These are phyloP conservation scores for Chloebia gouldiae DNA, from an alignment of 2,113 vertebrate genomes.

Conservation along the genomic window DNA sequence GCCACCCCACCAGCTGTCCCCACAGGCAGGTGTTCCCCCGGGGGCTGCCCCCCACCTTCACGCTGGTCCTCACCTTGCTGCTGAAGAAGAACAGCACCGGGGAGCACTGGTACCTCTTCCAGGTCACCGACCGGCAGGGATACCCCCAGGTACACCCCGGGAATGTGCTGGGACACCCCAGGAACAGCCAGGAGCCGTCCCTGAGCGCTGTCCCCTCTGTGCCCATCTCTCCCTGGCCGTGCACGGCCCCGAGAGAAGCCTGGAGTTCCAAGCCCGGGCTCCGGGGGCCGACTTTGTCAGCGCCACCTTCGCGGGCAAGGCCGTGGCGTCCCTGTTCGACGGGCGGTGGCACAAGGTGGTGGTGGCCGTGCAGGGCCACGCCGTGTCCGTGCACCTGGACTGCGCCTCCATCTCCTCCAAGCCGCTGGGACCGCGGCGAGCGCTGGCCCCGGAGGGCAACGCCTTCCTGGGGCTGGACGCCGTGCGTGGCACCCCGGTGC, in stretches of 20 bases:
- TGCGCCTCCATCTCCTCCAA: slow-evolving; percentile 85
- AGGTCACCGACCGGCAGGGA: slow-evolving; percentile 86
- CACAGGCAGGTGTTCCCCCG: slow-evolving; percentile 86
- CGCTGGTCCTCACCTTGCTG: slow-evolving; percentile 86
- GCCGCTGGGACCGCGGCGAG: slow-evolving; percentile 73
- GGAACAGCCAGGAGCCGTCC: accelerated
- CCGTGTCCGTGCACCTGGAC: slow-evolving; percentile 85
- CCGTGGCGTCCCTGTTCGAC: slow-evolving; percentile 84
- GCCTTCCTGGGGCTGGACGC: slow-evolving; percentile 83
- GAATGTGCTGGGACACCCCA: accelerated
- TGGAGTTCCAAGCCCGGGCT: slow-evolving; percentile 80
- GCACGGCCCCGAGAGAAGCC: slow-evolving; percentile 80
- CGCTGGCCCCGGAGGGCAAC: slow-evolving; percentile 75
- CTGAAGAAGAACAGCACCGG: slow-evolving; percentile 88
- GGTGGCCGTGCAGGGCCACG: slow-evolving; percentile 75
- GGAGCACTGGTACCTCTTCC: slow-evolving; percentile 89
- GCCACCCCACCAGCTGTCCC: background rate
- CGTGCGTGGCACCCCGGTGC: slow-evolving; percentile 74
- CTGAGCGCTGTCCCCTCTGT: background rate
- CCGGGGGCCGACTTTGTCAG: slow-evolving; percentile 48
- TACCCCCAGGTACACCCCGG: slow-evolving; percentile 85
- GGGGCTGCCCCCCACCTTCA: slow-evolving; percentile 87
- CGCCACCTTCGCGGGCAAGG: slow-evolving; percentile 79
- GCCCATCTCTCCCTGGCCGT: slow-evolving; percentile 72
- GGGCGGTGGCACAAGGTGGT: slow-evolving; percentile 90